Conservation (phyloP, 2,113 vertebrate genomes). For the Poicephalus meyeri region DNA sequence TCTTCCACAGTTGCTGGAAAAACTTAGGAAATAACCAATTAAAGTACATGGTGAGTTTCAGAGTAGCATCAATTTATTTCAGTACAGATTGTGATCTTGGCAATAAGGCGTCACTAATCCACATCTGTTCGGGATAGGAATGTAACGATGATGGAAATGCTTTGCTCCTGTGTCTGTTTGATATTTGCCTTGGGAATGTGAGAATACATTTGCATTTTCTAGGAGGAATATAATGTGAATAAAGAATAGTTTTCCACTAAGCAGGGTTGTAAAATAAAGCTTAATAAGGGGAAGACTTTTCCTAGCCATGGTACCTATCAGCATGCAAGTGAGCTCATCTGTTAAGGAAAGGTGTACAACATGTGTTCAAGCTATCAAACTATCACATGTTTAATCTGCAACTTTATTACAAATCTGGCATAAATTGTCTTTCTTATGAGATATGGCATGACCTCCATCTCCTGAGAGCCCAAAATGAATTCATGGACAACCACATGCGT, state of each 20-base stretch:
- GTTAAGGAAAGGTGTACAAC: not conserved
- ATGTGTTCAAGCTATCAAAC: not conserved
- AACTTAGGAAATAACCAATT: not conserved
- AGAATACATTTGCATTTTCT: constrained; percentile 19
- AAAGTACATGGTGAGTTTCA: not conserved
- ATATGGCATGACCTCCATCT: not conserved
- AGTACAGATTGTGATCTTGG: constrained; percentile 27
- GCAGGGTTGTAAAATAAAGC: not conserved
- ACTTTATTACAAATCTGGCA: not conserved
- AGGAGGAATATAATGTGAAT: not conserved
- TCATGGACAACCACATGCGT: not conserved
- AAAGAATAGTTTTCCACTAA: not conserved
- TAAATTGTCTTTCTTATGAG: not conserved
- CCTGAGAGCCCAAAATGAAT: not conserved
- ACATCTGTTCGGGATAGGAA: constrained; percentile 42
- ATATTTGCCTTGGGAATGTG: constrained; percentile 44
- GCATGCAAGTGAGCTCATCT: not conserved
- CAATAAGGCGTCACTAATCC: constrained; percentile 50
- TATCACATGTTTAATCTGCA: not conserved
- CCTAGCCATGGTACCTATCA: not conserved
- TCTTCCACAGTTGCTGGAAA: not conserved
- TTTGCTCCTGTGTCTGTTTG: constrained; percentile 29
- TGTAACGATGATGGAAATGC: constrained; percentile 45
- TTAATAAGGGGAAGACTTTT: not conserved
- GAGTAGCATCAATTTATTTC: constrained; percentile 17